Evolutionary conservation across 1,140 invertebrate genomes (phyloP), one percentile per base, ranked within the genome.

Genomic region (Harpegnathos saltator): DNA sequence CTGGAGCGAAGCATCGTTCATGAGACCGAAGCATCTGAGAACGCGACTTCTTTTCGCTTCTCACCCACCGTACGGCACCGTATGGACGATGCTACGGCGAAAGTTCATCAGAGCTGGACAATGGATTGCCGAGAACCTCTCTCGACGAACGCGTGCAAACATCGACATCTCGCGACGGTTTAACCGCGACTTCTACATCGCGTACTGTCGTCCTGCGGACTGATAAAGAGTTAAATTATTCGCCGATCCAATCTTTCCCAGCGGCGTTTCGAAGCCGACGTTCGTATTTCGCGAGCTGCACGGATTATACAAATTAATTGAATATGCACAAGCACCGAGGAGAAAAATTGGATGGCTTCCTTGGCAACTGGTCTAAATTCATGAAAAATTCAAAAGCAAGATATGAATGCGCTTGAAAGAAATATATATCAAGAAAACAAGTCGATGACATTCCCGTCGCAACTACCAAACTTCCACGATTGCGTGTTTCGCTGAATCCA

Each of bases 191-290:
- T 52, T 44, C 38, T 11, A 44, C 38, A 44, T 15, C 19, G 62
- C 15, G 38, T n/a, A n/a, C n/a, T n/a, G 15, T 38, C 15, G 14
- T 63, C 24, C 12, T 29, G 29, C 1, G n/a, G 14, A 1, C 48
- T 83, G 59, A 66, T 63, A 82, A 85, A 66, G 15, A 62, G 33
- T 86, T 84, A 75, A 88, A 88, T 86, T 89, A 89, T 88, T 86
- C 66, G 58, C 85, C 82, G 73, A 88, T 85, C 26, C 68, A 86
- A 86, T 86, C 62, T 78, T 50, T 38, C 24, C 52, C 61, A 29
- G 11, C 5, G 5, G 29, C 15, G 19, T 26, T 38, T 17, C 15
- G 29, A 50, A 52, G 52, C n/a, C 44, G 50, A 83, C 29, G 33
- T 22, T 12, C 15, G 38, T 80, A 84, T 82, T 73, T 24, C 29